These are phyloP conservation scores for Zele albiditarsus DNA, from an alignment of 2,888 invertebrate genomes.

Conservation along the genomic window DNA sequence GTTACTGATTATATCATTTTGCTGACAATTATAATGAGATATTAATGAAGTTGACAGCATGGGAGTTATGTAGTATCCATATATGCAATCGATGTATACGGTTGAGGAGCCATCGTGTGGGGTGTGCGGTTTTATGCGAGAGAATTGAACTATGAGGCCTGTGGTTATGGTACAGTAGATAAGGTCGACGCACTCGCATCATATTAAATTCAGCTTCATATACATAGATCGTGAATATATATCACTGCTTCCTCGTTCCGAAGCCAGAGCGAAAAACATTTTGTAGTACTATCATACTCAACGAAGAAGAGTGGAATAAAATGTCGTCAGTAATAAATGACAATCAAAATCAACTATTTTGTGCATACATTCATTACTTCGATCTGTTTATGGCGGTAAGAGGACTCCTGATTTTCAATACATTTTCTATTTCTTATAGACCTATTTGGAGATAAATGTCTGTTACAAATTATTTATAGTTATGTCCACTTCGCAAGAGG, in stretches of 20 bases:
- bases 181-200: slow-evolving; percentile 50
- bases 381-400: too few species aligned
- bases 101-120: not conserved
- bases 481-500: too few species aligned
- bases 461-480: too few species aligned
- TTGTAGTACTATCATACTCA: not conserved
- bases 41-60: not conserved
- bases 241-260: slow-evolving; percentile 42
- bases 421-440: too few species aligned
- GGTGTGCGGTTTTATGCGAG: slow-evolving; percentile 5
- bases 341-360: too few species aligned
- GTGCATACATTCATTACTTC: too few species aligned
- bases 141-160: slow-evolving; percentile 1
- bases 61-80: not conserved
- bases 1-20: not conserved
- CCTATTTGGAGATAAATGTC: too few species aligned
- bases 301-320: not conserved
- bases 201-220: not conserved
- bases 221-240: not conserved
- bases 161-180: slow-evolving; percentile 5
- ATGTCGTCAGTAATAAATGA: too few species aligned
- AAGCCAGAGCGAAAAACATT: slow-evolving; percentile 2
- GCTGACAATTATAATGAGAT: not conserved
- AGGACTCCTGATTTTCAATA: too few species aligned
- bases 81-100: not conserved